Base-by-base conservation (phyloP, 2,797 vertebrate species). In the Molossus molossus region DNA sequence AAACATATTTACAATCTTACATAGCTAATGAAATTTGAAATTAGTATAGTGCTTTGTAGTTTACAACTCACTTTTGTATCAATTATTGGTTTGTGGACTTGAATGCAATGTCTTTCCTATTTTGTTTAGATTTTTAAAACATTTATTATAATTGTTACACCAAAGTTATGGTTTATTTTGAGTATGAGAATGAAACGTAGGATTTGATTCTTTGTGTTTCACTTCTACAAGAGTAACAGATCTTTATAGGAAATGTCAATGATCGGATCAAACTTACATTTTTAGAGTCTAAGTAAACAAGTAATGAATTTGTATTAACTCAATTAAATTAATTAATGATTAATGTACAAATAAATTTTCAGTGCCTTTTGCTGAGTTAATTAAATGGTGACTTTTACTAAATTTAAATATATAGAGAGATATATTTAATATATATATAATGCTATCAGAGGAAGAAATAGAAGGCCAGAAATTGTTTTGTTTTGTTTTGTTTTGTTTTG, bases 191-290 rank as follows among this genome's bases (percentile, higher is more conserved):
- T 88, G 18, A 23, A 33, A 37, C 29, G 65, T 11, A 50, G 45
- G 37, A 88, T 85, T 90, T 77, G 62, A 80, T 65, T 93, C 57
- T 80, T 69, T 93, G 18, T 45, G 11, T 60, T 92, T 90, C 21
- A 21, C n/a, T 84, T 94, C 20, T 62, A 10, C 10, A 37, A 92
- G 15, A 82, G 12, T n/a, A 89, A 73, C 1, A 29, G 15, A 27
- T 80, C 7, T 91, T 90, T 65, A 83, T n/a, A 65, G 33, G 21
- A 70, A 87, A 58, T 50, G 50, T 18, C 5, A 48, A 67, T 81
- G 23, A 14, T 76, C 72, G 77, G 89, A 76, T 91, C 18, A 95
- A 95, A 75, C 23, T 88, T 86, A 67, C 18, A 85, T 85, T 88
- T 86, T 83, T 55, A 67, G 6, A 90, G 20, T 83, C 48, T 90